A percentile compares a stretch with the other conserved stretches of the same genome.
These are phyloP conservation scores for Pheucticus melanocephalus DNA, from an alignment of 2,113 vertebrate genomes.

Conservation along the genomic window DNA sequence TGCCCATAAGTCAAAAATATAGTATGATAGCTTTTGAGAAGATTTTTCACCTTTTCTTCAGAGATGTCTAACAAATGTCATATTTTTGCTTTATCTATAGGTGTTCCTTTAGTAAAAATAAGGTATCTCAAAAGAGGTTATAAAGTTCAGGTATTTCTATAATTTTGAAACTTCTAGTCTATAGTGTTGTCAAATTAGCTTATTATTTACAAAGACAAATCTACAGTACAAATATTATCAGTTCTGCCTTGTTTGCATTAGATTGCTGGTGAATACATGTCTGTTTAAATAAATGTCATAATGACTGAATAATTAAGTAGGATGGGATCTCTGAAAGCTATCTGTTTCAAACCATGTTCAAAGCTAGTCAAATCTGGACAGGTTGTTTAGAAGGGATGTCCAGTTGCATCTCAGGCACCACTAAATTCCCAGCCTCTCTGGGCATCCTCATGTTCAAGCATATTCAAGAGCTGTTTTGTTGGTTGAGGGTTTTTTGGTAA, in stretches of 20 bases:
- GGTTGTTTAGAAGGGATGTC: background rate
- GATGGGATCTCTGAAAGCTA: background rate
- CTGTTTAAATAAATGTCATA: background rate
- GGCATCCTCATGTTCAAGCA: background rate
- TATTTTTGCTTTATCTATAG: background rate
- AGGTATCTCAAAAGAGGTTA: background rate
- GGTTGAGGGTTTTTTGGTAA: accelerated
- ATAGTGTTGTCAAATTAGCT: background rate
- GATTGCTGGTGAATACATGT: background rate
- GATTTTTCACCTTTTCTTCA: background rate
- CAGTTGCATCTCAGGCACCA: background rate
- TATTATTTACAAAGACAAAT: background rate
- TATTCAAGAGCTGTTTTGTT: background rate
- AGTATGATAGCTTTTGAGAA: background rate
- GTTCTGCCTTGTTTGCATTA: background rate
- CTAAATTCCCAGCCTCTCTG: background rate
- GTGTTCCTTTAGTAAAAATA: background rate
- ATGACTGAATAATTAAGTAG: background rate
- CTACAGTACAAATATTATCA: background rate
- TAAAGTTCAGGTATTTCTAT: background rate
- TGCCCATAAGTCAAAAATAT: background rate
- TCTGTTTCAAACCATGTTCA: background rate
- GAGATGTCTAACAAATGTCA: background rate
- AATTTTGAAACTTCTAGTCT: background rate
- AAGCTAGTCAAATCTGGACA: background rate